These are phyloP conservation scores for Aspidapion aeneum DNA, from an alignment of 2,888 invertebrate species.

Conservation along the genomic window DNA sequence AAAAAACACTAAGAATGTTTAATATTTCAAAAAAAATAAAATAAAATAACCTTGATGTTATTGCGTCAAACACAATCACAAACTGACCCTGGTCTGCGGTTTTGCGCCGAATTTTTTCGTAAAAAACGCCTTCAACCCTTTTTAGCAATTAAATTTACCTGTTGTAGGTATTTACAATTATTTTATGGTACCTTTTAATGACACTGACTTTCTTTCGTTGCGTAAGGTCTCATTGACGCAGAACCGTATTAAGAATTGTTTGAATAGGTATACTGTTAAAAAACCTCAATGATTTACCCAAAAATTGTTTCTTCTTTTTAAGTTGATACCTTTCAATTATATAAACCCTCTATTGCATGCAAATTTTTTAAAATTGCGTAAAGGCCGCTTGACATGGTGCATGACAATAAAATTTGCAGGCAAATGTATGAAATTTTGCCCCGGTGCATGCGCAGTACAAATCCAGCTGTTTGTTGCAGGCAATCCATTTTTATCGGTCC, in stretches of 20 bases:
- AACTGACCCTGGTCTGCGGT: constrained; percentile 46
- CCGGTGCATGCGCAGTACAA: too few relatives aligned
- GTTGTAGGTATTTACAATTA: too few relatives aligned
- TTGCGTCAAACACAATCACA: constrained; percentile 27
- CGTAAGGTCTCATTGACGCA: constrained; percentile 16
- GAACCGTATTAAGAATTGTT: neutral
- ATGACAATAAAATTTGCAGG: too few relatives aligned
- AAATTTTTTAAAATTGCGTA: too few relatives aligned
- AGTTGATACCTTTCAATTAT: too few relatives aligned
- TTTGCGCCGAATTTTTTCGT: constrained; percentile 36
- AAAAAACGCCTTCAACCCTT: constrained; percentile 33
- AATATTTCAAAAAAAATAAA: too few relatives aligned
- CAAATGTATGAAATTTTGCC: too few relatives aligned
- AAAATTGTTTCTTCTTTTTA: neutral
- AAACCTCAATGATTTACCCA: constrained; percentile 7
- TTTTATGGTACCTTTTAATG: constrained; percentile 39
- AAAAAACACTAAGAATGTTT: too few relatives aligned
- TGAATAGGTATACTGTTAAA: constrained; percentile 2
- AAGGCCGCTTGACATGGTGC: too few relatives aligned
- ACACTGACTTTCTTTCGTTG: constrained; percentile 38
- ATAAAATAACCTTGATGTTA: constrained; percentile 36
- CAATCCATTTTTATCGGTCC: too few relatives aligned
- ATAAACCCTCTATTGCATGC: too few relatives aligned
- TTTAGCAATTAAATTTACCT: constrained; percentile 32
- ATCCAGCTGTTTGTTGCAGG: too few relatives aligned